Evolutionary conservation across 2,888 invertebrate genomes (phyloP).

Genomic region (Aporophyla nigra): DNA sequence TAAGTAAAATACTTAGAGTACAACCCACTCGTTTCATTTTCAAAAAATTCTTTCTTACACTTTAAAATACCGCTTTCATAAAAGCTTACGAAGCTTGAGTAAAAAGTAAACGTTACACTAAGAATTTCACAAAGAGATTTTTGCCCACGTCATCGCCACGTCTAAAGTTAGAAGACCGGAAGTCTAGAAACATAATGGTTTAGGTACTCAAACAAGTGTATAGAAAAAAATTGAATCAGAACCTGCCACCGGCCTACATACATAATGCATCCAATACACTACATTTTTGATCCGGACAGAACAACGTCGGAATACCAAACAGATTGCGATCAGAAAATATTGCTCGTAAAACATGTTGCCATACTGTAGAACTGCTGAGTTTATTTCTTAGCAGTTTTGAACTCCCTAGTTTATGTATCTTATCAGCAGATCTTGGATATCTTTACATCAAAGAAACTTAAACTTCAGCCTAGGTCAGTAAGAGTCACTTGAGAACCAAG

Average conservation of each 20-base stretch:
- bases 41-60: conserved; percentile 17
- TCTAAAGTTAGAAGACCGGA: not conserved
- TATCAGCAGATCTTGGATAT: conserved; percentile 6
- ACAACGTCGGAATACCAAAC: conserved; percentile 39
- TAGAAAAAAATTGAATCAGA: conserved; percentile 24
- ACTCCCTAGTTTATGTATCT: conserved; percentile 7
- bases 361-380: conserved; percentile 3
- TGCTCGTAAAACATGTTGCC: conserved; percentile 30
- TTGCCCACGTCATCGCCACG: too few species aligned
- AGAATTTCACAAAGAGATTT: conserved; percentile 21
- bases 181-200: conserved; percentile 5
- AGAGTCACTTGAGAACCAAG: conserved; percentile 12
- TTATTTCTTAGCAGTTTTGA: conserved; percentile 22
- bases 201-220: not conserved
- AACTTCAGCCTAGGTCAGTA: conserved; percentile 3
- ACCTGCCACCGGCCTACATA: conserved; percentile 22
- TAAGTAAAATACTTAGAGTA: conserved; percentile 24
- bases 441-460: conserved; percentile 16
- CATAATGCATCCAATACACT: conserved; percentile 32
- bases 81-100: conserved; percentile 25
- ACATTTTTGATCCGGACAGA: conserved; percentile 34
- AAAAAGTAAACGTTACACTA: conserved; percentile 22
- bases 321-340: conserved; percentile 32
- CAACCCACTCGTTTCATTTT: conserved; percentile 13
- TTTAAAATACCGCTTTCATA: conserved; percentile 14